phyloP scores from a whole-genome alignment of 2,888 invertebrate genomes.

The Aproaerema taeniolella region DNA sequence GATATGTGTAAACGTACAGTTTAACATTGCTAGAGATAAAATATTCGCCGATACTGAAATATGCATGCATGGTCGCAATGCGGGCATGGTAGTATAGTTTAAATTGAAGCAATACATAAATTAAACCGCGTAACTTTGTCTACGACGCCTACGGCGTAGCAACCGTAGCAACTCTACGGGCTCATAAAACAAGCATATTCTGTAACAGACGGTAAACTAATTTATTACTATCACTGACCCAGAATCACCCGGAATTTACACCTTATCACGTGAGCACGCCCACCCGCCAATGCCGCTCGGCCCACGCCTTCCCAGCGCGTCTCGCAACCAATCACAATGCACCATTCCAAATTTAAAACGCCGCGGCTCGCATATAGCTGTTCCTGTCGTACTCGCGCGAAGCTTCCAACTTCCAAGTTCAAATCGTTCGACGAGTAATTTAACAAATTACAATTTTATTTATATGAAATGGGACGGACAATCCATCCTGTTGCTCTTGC shows the following conservation, averaged over 20 bases:
- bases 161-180: conserved; percentile 32
- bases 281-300: conserved; percentile 47
- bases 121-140: conserved; percentile 15
- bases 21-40: no score
- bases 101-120: conserved; percentile 12
- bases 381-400: conserved; percentile 47
- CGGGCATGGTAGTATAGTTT: no score
- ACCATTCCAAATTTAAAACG: conserved; percentile 54
- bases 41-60: no score
- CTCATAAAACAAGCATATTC: conserved; percentile 41
- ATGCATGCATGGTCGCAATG: no score
- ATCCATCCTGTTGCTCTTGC: no score
- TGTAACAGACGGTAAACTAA: conserved; percentile 46
- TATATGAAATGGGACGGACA: neutral
- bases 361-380: conserved; percentile 44
- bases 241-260: conserved; percentile 44
- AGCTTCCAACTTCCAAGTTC: conserved; percentile 24
- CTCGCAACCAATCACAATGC: conserved; percentile 63
- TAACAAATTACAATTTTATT: neutral
- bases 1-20: no score
- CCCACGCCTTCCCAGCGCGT: conserved; percentile 55
- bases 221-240: conserved; percentile 53
- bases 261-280: conserved; percentile 58
- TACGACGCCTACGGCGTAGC: conserved; percentile 49
- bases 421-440: conserved; percentile 18